phyloP scores from a whole-genome alignment of 2,888 invertebrate genomes.

The Masnerella sp. region DNA sequence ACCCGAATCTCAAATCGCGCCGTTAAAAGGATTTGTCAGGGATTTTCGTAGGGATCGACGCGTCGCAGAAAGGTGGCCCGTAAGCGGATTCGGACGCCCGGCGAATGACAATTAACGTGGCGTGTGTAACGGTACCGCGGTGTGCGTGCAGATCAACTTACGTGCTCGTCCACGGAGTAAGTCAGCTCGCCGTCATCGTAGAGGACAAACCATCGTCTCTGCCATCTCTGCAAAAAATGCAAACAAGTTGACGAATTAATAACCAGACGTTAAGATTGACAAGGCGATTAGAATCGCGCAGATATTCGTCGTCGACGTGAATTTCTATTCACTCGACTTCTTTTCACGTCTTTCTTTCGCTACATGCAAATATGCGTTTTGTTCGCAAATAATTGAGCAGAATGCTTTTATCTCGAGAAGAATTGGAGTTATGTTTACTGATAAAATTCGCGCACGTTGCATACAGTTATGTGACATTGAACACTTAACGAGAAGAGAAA shows the following conservation, averaged over 20 bases:
- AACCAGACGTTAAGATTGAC: conserved; percentile 43
- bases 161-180: conserved; percentile 98
- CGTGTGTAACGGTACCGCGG: conserved; percentile 29
- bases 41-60: conserved; percentile 55
- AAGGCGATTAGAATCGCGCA: conserved; percentile 45
- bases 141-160: conserved; percentile 81
- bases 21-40: conserved; percentile 68
- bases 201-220: conserved; percentile 97
- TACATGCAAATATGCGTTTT: conserved; percentile 34
- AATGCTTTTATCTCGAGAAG: neutral
- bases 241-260: conserved; percentile 54
- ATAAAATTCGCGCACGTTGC: too few species aligned
- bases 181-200: conserved; percentile 98
- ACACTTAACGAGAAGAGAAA: too few species aligned
- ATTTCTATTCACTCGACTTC: conserved; percentile 31
- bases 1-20: too few species aligned
- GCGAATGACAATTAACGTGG: conserved; percentile 47
- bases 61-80: conserved; percentile 28
- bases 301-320: conserved; percentile 7
- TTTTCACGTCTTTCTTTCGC: conserved; percentile 15
- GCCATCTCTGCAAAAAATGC: conserved; percentile 90
- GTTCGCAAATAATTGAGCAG: neutral
- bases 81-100: conserved; percentile 47
- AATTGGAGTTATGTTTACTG: too few species aligned
- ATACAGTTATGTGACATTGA: too few species aligned